Percentiles rank a stretch among this genome's conserved stretches.
phyloP scores from a whole-genome alignment of 1,140 invertebrate genomes.

The Trichonephila inaurata region DNA sequence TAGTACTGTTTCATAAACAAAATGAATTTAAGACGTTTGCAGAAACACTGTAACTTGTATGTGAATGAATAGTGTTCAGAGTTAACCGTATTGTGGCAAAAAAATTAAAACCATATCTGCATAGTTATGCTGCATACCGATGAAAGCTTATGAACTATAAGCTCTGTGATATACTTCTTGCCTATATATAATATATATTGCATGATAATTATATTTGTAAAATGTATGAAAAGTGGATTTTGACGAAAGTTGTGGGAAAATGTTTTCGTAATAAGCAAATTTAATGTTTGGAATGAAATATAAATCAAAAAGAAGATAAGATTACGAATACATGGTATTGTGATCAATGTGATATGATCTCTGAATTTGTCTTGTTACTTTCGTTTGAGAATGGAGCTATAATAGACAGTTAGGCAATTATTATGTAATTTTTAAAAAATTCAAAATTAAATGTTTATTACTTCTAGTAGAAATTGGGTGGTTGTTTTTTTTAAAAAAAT shows the following conservation, averaged over 20 bases:
- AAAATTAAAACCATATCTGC: background rate
- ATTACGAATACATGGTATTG: background rate
- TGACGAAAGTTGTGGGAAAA: background rate
- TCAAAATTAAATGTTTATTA: background rate
- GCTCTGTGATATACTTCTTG: slow-evolving; percentile 56
- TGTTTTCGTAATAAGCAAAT: background rate
- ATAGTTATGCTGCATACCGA: background rate
- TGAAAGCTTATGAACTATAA: slow-evolving; percentile 12
- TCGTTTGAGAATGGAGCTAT: background rate
- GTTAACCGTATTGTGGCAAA: background rate
- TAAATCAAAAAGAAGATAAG: background rate
- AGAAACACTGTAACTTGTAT: background rate
- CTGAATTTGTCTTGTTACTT: background rate
- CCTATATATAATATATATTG: slow-evolving; percentile 12
- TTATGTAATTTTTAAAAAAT: background rate
- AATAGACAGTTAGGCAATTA: background rate
- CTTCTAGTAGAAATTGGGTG: background rate
- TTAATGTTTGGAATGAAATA: background rate
- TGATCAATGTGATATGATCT: slow-evolving; percentile 1
- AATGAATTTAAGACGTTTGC: background rate
- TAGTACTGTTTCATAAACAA: background rate
- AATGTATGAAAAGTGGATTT: background rate
- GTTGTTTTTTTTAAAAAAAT: too few relatives aligned
- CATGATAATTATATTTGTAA: slow-evolving; percentile 18
- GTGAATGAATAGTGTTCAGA: background rate